Conservation (phyloP, 2,797 vertebrate species). For the Limnodromus scolopaceus region DNA sequence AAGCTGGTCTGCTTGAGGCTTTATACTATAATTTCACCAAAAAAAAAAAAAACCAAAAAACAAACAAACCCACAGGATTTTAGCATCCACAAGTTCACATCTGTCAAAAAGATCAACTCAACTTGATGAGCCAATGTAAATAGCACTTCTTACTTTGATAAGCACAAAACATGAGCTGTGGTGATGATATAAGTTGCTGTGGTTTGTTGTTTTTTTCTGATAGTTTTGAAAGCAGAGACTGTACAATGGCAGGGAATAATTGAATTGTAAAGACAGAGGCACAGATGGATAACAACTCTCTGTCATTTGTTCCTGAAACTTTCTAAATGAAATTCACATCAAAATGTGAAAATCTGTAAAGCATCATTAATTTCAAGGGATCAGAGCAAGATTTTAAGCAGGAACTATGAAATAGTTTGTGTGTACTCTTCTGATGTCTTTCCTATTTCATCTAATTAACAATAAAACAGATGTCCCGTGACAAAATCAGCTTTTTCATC, state of each 20-base stretch:
- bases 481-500: constrained; percentile 75
- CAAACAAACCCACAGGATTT: not conserved
- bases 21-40: not conserved
- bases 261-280: constrained; percentile 67
- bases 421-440: constrained; percentile 70
- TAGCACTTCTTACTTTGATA: not conserved
- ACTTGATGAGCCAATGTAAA: not conserved
- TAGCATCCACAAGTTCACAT: not conserved
- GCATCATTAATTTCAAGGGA: constrained; percentile 72
- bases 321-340: constrained; percentile 71
- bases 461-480: constrained; percentile 79
- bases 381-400: constrained; percentile 65
- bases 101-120: not conserved
- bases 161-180: not conserved
- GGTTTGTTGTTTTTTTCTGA: not conserved
- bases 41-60: not conserved
- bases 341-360: constrained; percentile 71
- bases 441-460: constrained; percentile 79
- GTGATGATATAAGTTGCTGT: not conserved
- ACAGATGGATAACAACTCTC: constrained; percentile 74
- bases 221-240: constrained; percentile 50
- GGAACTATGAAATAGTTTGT: constrained; percentile 70
- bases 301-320: constrained; percentile 72
- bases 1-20: not conserved
- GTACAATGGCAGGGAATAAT: constrained; percentile 61